A percentile compares a stretch with the other conserved stretches of the same genome.
These are phyloP conservation scores for Acholoe squamosa DNA, from an alignment of 2,888 invertebrate genomes.

Conservation along the genomic window DNA sequence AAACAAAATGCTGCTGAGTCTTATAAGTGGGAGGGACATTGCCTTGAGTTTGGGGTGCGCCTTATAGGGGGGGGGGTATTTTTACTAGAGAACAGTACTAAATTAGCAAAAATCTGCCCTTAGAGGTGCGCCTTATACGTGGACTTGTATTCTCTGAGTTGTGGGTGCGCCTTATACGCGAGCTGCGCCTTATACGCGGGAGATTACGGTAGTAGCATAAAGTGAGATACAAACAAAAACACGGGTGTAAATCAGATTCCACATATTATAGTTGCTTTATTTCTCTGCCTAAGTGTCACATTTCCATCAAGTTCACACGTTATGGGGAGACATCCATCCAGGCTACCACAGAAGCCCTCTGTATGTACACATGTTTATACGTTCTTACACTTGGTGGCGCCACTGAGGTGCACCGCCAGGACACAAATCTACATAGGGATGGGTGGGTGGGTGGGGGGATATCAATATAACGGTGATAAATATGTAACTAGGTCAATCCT, in stretches of 20 bases:
- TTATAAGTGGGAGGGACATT: too few species aligned
- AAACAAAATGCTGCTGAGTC: too few species aligned
- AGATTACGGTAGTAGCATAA: too few species aligned
- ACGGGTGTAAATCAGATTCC: not conserved
- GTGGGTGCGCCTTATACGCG: too few species aligned
- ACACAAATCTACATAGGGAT: slow-evolving; percentile 6
- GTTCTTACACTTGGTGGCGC: slow-evolving; percentile 25
- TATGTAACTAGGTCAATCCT: slow-evolving; percentile 44
- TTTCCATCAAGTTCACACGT: slow-evolving; percentile 13
- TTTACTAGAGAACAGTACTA: too few species aligned
- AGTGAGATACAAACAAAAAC: too few species aligned
- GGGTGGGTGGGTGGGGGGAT: not conserved
- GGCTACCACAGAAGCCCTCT: not conserved
- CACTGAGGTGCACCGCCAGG: not conserved
- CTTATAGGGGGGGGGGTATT: too few species aligned
- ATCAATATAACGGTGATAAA: not conserved
- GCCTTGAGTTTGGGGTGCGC: too few species aligned
- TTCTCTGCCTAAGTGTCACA: slow-evolving; percentile 13
- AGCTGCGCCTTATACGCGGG: too few species aligned
- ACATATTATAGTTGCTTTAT: slow-evolving; percentile 13
- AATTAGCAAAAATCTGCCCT: too few species aligned
- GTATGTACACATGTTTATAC: slow-evolving; percentile 30
- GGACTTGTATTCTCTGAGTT: too few species aligned
- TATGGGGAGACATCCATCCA: slow-evolving; percentile 13
- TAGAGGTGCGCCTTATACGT: too few species aligned